Evolutionary conservation across 2,113 vertebrate species (phyloP).

Genomic region (Panurus biarmicus): DNA sequence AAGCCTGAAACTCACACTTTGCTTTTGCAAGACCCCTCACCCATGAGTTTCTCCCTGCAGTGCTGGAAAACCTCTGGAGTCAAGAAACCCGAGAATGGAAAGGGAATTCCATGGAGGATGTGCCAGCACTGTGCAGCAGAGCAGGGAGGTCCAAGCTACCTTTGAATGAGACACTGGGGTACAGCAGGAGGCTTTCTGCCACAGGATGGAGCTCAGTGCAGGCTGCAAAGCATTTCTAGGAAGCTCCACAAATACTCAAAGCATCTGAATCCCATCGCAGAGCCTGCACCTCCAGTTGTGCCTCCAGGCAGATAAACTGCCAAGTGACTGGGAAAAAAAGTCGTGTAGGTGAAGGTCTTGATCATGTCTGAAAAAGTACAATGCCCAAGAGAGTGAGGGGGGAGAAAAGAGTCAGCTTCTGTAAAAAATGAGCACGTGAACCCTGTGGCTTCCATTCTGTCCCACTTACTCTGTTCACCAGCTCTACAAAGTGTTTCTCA

Average conservation of each 20-base stretch:
- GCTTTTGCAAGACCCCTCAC: neutral
- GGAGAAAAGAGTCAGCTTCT: neutral
- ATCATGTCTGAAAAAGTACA: neutral
- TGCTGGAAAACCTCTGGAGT: neutral
- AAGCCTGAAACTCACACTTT: neutral
- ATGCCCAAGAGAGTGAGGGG: neutral
- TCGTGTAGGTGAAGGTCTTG: neutral
- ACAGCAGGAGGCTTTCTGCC: constrained; percentile 22
- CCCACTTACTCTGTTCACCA: neutral
- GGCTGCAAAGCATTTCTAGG: constrained; percentile 30
- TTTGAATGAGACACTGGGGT: neutral
- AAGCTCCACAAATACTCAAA: neutral
- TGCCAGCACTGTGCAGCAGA: neutral
- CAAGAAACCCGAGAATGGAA: accelerated
- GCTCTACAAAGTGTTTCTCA: neutral
- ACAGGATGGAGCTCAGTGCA: constrained; percentile 57
- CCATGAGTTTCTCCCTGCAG: neutral
- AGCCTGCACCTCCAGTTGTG: neutral
- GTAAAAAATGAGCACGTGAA: neutral
- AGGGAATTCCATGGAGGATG: neutral
- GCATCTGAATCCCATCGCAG: neutral
- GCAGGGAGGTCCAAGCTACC: neutral
- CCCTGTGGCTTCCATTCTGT: neutral
- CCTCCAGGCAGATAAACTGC: neutral
- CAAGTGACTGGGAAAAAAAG: neutral